Conservation (phyloP, 2,113 vertebrate species). For the rat (Rattus norvegicus) region GRCr8 NC_086027.1:61226501-61227000, state of each 20-base stretch:
- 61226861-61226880: background rate
- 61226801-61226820: background rate
- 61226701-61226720: background rate
- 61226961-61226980: background rate
- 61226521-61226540: conserved; percentile 68
- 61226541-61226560: conserved; percentile 72
- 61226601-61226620: conserved; percentile 80
- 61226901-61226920: background rate
- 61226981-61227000: background rate
- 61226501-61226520: conserved; percentile 79
- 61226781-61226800: background rate
- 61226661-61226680: conserved; percentile 42
- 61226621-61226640: conserved; percentile 68
- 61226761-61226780: background rate
- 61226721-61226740: background rate
- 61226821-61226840: background rate
- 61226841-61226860: background rate
- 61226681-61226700: background rate
- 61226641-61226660: background rate
- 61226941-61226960: background rate
- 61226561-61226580: conserved; percentile 84
- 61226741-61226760: conserved; percentile 9
- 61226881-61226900: background rate
- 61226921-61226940: background rate
- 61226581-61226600: conserved; percentile 82